These are phyloP conservation scores for Lerista edwardsae DNA, from an alignment of 2,797 vertebrate genomes.

Conservation along the genomic window DNA sequence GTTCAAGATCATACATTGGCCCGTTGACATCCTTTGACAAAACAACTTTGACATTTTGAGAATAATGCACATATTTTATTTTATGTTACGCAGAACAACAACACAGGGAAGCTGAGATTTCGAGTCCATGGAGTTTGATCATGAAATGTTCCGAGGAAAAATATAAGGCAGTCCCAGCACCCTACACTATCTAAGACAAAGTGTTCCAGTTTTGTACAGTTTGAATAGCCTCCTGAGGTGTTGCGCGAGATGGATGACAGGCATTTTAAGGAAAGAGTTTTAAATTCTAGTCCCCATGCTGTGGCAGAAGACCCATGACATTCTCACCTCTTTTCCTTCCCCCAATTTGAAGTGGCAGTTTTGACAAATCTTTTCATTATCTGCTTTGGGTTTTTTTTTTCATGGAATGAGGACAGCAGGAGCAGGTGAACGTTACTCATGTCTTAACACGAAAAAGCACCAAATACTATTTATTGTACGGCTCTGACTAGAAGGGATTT, in stretches of 20 bases:
- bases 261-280: slow-evolving; percentile 7
- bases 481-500: neutral
- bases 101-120: slow-evolving; percentile 16
- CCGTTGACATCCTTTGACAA: neutral
- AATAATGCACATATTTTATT: too few species aligned
- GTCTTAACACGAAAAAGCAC: neutral
- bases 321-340: neutral
- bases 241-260: neutral
- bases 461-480: neutral
- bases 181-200: slow-evolving; percentile 21
- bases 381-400: neutral
- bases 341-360: neutral
- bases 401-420: too few species aligned
- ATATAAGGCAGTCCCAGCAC: slow-evolving; percentile 22
- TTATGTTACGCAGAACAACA: neutral
- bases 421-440: neutral
- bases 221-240: slow-evolving; percentile 1
- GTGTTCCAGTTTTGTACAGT: slow-evolving; percentile 36
- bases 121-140: slow-evolving; percentile 43
- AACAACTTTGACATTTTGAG: neutral
- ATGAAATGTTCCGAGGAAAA: slow-evolving; percentile 34
- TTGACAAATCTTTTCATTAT: neutral
- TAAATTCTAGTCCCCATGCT: neutral
- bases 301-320: neutral
- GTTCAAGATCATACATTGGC: neutral